Conservation (phyloP, 2,113 vertebrate species). For the Megaceryle torquata region DNA sequence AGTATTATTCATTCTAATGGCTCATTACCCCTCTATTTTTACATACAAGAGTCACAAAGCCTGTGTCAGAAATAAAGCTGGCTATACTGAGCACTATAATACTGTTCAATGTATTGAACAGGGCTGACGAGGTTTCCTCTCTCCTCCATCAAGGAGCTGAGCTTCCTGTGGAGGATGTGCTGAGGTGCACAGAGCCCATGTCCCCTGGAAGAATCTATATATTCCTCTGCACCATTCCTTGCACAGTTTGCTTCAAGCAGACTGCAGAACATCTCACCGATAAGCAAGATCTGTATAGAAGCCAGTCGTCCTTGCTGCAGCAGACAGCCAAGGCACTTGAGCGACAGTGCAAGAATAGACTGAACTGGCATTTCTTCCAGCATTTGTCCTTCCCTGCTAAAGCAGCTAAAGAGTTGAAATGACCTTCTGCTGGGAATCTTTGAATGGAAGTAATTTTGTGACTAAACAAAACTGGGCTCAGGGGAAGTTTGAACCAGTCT, state of each 20-base stretch:
- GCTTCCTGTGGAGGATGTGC: background rate
- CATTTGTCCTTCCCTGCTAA: background rate
- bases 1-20: slow-evolving; percentile 19
- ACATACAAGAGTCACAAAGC: background rate
- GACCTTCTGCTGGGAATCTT: slow-evolving; percentile 13
- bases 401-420: background rate
- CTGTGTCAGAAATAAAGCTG: background rate
- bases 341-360: background rate
- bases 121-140: background rate
- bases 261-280: background rate
- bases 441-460: background rate
- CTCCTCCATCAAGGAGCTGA: background rate
- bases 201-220: fast-evolving
- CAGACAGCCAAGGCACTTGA: background rate
- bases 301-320: background rate
- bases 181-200: background rate
- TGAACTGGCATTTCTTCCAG: slow-evolving; percentile 22
- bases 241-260: background rate
- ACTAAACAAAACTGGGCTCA: background rate
- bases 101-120: background rate
- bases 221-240: background rate
- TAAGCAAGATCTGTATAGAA: background rate
- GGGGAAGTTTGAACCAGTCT: background rate
- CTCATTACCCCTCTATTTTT: slow-evolving; percentile 18
- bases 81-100: background rate